Evolutionary conservation across 2,797 vertebrate species (phyloP).

Genomic region (Catamblyrhynchus diadema): DNA sequence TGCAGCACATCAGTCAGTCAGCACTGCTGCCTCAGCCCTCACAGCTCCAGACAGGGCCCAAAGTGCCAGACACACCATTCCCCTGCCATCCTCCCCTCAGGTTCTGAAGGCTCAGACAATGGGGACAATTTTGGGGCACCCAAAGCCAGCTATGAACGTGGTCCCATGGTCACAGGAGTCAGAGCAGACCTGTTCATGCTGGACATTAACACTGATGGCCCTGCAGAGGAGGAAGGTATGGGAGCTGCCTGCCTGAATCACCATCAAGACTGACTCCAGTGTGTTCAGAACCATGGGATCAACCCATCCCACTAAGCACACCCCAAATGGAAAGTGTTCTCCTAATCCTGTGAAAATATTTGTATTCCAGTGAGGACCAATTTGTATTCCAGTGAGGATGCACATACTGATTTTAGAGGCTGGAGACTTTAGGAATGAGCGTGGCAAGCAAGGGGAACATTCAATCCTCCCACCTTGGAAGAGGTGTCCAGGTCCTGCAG

Average conservation of each 20-base stretch:
- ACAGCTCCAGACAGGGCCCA: not conserved
- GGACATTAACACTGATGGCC: not conserved
- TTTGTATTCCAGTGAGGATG: not conserved
- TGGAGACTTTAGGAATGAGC: not conserved
- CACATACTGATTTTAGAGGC: not conserved
- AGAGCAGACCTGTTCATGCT: rapidly evolving
- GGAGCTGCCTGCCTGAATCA: not conserved
- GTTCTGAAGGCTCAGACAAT: not conserved
- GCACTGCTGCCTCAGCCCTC: not conserved
- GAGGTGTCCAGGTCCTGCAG: not conserved
- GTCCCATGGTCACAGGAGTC: not conserved
- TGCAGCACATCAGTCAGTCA: not conserved
- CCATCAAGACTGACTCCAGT: rapidly evolving
- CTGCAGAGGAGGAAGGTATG: not conserved
- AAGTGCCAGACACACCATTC: not conserved
- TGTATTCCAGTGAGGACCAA: not conserved
- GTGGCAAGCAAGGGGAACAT: not conserved
- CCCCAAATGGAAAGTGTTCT: not conserved
- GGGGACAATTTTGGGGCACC: not conserved
- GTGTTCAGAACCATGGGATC: not conserved
- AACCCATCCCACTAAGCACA: not conserved
- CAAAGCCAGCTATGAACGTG: not conserved
- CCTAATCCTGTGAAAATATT: not conserved
- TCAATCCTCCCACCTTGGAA: not conserved
- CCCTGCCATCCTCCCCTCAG: not conserved